Base-by-base conservation (phyloP, 2,888 invertebrate genomes). In the Anodontia alba region DNA sequence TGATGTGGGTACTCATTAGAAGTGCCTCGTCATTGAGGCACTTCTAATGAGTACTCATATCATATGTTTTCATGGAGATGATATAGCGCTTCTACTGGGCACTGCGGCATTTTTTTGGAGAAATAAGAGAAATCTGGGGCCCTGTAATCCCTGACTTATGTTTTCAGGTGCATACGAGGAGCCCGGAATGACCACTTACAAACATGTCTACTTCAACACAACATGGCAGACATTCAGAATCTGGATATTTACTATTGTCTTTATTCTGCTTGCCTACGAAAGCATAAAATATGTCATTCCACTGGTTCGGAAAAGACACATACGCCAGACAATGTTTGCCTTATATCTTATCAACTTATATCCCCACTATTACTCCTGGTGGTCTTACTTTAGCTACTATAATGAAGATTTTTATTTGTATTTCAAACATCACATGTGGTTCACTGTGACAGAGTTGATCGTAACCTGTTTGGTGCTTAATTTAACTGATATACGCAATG, bases 331-430 rank as follows among this genome's bases (percentile, higher is more conserved):
- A 54, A 93, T 93, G 93, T 86, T 94, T 26, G 80, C 83, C 0
- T 86, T 94, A 20, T 91, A 93, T 66, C 12, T 91, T 2, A 81
- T 92, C 62, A 92, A 93, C 76, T 49, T 94, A 75, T 93, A 94
- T 70, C 94, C 94, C 0, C 93, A 94, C 80, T 94, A 94, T 68
- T 94, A 94, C 74, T 92, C 93, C 17, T 94, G 94, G 94, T 94
- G 94, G 94, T 93, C 91, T 20, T 92, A 92, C 73, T 91, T 93
- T 78, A 94, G 91, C 83, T 94, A 94, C 87, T 91, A 92, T 81
- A 94, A 94, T 73, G 94, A 94, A 79, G 93, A 92, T 69, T 92
- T 92, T 84, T 94, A 92, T 81, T 83, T 87, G 0, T 93, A 93
- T 82, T 93, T 91, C 88, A 86, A 83, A 36, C 93, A 93, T 76